phyloP scores from a whole-genome alignment of 2,888 invertebrate genomes.

The Cacoxenus indagator region DNA sequence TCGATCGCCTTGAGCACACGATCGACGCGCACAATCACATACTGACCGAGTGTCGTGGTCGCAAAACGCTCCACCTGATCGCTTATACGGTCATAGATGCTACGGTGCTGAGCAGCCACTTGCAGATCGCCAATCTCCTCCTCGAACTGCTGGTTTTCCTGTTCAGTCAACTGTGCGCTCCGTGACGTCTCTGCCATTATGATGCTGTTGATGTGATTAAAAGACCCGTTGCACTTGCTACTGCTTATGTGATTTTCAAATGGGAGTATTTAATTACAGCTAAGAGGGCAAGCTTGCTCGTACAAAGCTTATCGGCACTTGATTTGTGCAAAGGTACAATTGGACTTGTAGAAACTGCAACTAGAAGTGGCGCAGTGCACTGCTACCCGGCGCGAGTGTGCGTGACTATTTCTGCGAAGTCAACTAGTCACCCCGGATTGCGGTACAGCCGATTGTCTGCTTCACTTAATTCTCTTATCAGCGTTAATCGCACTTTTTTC shows the following conservation, averaged over 20 bases:
- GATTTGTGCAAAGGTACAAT: not conserved
- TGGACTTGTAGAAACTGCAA: not conserved
- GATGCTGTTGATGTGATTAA: not conserved
- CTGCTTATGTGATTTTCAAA: not conserved
- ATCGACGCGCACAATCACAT: conserved; percentile 58
- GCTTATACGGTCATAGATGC: conserved; percentile 50
- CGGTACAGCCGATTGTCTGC: not conserved
- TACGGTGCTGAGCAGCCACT: conserved; percentile 24
- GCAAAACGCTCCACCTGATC: conserved; percentile 59
- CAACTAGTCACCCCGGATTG: conserved; percentile 8
- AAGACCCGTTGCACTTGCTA: not conserved
- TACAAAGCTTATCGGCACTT: conserved; percentile 23
- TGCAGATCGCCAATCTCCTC: conserved; percentile 52
- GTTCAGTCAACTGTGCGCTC: conserved; percentile 34
- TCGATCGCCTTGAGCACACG: conserved; percentile 59
- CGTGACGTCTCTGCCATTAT: not conserved
- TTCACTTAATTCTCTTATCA: conserved; percentile 5
- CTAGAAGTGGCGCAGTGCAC: conserved; percentile 20
- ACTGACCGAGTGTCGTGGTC: conserved; percentile 61
- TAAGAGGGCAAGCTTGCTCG: not conserved
- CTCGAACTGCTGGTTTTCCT: conserved; percentile 43
- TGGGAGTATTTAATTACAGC: not conserved
- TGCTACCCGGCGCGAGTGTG: conserved; percentile 22
- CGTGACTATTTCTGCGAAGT: conserved; percentile 38
- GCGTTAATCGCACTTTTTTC: not conserved